These are phyloP conservation scores for Thereva nobilitata DNA, from an alignment of 2,888 invertebrate genomes.

Conservation along the genomic window DNA sequence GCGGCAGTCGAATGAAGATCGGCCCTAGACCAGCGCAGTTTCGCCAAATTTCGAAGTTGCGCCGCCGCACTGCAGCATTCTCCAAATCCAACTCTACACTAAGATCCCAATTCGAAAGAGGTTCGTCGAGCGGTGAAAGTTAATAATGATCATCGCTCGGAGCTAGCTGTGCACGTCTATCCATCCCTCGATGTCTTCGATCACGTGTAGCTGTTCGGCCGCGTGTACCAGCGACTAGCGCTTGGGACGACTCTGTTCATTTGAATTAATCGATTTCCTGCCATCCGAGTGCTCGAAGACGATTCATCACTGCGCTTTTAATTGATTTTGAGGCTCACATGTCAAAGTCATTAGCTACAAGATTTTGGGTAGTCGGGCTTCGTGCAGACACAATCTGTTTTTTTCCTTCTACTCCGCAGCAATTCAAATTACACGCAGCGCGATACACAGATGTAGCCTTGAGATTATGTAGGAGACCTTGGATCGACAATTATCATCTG, in stretches of 20 bases:
- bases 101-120: slow-evolving; percentile 6
- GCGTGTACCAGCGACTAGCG: not conserved
- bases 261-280: slow-evolving; percentile 40
- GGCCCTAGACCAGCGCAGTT: slow-evolving; percentile 25
- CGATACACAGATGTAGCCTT: slow-evolving; percentile 16
- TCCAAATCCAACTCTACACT: slow-evolving; percentile 12
- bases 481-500: slow-evolving; percentile 15
- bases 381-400: not conserved
- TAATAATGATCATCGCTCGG: slow-evolving; percentile 22
- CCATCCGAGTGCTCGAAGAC: slow-evolving; percentile 28
- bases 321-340: slow-evolving; percentile 41
- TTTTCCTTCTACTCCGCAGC: not conserved
- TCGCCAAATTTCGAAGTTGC: slow-evolving; percentile 3
- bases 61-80: slow-evolving; percentile 1
- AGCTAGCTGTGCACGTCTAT: slow-evolving; percentile 10
- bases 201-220: slow-evolving; percentile 2
- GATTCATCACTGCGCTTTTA: slow-evolving; percentile 40
- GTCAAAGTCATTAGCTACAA: slow-evolving; percentile 39
- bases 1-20: not conserved
- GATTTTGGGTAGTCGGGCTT: slow-evolving; percentile 24
- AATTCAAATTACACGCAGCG: not conserved
- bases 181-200: slow-evolving; percentile 11
- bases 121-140: slow-evolving; percentile 21
- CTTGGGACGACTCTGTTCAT: slow-evolving; percentile 15
- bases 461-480: slow-evolving; percentile 21